Conservation (phyloP, 2,113 vertebrate species). For the Phasianus colchicus region DNA sequence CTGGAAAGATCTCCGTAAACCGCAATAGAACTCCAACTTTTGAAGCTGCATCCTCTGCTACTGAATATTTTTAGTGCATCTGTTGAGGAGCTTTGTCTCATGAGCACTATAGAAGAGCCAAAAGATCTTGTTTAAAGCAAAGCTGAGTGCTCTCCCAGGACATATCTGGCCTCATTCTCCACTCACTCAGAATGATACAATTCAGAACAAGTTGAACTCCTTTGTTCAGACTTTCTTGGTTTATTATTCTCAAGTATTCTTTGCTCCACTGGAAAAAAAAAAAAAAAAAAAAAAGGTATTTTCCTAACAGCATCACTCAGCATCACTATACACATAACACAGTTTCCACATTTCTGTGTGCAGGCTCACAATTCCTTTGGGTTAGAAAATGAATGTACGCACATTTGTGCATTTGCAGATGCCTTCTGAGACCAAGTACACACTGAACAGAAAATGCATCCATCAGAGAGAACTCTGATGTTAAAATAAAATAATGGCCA, state of each 20-base stretch:
- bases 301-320: not conserved
- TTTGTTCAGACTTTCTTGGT: not conserved
- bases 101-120: not conserved
- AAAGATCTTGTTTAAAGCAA: not conserved
- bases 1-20: not conserved
- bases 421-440: not conserved
- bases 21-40: not conserved
- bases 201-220: not conserved
- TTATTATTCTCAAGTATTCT: not conserved
- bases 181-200: not conserved
- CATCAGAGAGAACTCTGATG: not conserved
- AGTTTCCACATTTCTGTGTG: not conserved
- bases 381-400: not conserved
- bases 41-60: not conserved
- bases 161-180: not conserved
- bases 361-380: not conserved
- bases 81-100: not conserved
- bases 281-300: not conserved
- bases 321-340: not conserved
- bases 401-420: not conserved
- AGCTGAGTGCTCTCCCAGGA: conserved; percentile 3
- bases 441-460: not conserved
- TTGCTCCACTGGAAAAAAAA: not conserved
- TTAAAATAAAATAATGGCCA: not conserved
- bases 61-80: not conserved